Percentiles rank a stretch among this genome's conserved stretches.
Evolutionary conservation across 2,113 vertebrate genomes (phyloP).

Genomic region (Sisor rabdophorus): DNA sequence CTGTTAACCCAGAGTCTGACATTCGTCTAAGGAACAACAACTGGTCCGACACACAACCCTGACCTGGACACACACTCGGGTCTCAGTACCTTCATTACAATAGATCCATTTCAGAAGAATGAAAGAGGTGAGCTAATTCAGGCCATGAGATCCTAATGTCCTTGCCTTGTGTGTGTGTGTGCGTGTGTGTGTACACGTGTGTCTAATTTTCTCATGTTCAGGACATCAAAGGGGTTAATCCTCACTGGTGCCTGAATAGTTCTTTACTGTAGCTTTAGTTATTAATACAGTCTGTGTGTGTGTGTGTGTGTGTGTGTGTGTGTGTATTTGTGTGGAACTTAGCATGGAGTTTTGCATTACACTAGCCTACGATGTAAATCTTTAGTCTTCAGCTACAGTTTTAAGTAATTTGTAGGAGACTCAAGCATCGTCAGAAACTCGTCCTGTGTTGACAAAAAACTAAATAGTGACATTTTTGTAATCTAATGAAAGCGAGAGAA

Average conservation of each 20-base stretch:
- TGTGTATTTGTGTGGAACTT: too few relatives aligned
- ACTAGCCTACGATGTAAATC: too few relatives aligned
- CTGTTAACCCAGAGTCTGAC: constrained; percentile 15
- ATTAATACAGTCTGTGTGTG: constrained; percentile 1
- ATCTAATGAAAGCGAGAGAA: too few relatives aligned
- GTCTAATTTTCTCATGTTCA: background rate
- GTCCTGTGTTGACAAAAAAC: too few relatives aligned
- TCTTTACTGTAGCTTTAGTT: background rate
- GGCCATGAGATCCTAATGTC: constrained; percentile 29
- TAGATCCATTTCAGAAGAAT: background rate
- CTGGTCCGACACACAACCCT: constrained; percentile 25
- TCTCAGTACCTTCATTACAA: background rate
- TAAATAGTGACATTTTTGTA: too few relatives aligned
- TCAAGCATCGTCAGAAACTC: too few relatives aligned
- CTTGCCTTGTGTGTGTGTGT: background rate
- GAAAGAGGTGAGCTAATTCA: constrained; percentile 8
- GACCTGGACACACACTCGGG: constrained; percentile 14
- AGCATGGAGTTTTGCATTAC: too few relatives aligned
- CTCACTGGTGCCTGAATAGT: background rate
- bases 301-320: background rate
- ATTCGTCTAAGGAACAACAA: constrained; percentile 36
- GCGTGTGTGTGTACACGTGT: background rate
- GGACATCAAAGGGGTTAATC: constrained; percentile 40
- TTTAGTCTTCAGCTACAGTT: too few relatives aligned
- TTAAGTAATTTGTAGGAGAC: too few relatives aligned